Conservation (phyloP, 2,888 invertebrate species). For the Dinocampus coccinellae region DNA sequence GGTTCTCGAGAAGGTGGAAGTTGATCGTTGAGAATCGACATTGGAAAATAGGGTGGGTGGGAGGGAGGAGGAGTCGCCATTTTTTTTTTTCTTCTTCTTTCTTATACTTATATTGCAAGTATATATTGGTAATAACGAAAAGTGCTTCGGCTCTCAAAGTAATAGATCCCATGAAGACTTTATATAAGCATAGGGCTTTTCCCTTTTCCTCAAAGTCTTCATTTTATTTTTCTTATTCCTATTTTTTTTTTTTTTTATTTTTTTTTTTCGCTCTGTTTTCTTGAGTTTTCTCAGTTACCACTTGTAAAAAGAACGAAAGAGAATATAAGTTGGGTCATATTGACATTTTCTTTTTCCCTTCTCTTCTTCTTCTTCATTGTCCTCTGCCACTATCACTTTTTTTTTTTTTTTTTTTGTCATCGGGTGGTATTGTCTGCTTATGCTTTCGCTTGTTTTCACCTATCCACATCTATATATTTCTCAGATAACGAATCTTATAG, state of each 20-base stretch:
- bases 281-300: slow-evolving; percentile 8
- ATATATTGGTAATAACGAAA: slow-evolving; percentile 57
- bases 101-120: slow-evolving; percentile 48
- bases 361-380: neutral
- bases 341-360: neutral
- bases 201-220: slow-evolving; percentile 50
- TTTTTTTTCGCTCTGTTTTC: slow-evolving; percentile 22
- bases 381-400: neutral
- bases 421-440: neutral
- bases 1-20: slow-evolving; percentile 30
- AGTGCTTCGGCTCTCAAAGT: slow-evolving; percentile 56
- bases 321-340: neutral
- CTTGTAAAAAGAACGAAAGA: neutral
- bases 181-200: slow-evolving; percentile 52
- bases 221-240: neutral
- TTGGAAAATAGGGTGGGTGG: too few relatives aligned
- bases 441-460: neutral
- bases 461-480: neutral
- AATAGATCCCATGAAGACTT: slow-evolving; percentile 54
- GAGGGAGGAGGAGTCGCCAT: too few relatives aligned
- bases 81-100: slow-evolving; percentile 11
- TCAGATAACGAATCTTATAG: neutral
- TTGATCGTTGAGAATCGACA: slow-evolving; percentile 22
- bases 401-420: neutral
- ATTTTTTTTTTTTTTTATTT: slow-evolving; percentile 26